Conservation (phyloP, 1,140 invertebrate species). For the Campoletis sonorensis region DNA sequence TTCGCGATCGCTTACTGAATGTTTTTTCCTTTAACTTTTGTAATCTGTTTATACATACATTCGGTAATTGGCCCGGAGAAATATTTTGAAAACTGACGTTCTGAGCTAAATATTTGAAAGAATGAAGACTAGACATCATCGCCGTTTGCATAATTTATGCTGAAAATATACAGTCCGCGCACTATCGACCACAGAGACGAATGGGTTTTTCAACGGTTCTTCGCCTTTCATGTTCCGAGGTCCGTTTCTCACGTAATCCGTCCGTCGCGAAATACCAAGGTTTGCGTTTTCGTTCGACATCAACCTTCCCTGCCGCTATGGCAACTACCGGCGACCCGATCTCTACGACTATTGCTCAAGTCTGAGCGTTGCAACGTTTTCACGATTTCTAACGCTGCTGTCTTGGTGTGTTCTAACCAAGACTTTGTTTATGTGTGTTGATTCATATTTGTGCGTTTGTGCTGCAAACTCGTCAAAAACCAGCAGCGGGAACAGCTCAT, state of each 20-base stretch:
- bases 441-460: neutral
- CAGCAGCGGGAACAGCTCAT: conserved; percentile 22
- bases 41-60: no score
- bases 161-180: neutral
- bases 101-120: neutral
- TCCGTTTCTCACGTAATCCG: neutral
- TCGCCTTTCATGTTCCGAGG: neutral
- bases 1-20: no score
- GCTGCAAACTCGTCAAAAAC: neutral
- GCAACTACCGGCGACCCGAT: conserved; percentile 10
- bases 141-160: neutral
- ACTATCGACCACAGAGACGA: neutral
- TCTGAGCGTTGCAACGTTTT: conserved; percentile 3
- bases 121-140: neutral
- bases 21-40: no score
- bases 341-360: conserved; percentile 14
- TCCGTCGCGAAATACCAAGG: conserved; percentile 16
- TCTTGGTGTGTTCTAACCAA: neutral
- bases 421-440: neutral
- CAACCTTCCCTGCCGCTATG: conserved; percentile 10
- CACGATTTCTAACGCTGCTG: conserved; percentile 27
- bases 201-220: neutral
- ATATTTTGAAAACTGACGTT: neutral
- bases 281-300: neutral
- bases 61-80: neutral